Evolutionary conservation across 1,140 invertebrate species (phyloP).

Genomic region (Panulirus ornatus): DNA sequence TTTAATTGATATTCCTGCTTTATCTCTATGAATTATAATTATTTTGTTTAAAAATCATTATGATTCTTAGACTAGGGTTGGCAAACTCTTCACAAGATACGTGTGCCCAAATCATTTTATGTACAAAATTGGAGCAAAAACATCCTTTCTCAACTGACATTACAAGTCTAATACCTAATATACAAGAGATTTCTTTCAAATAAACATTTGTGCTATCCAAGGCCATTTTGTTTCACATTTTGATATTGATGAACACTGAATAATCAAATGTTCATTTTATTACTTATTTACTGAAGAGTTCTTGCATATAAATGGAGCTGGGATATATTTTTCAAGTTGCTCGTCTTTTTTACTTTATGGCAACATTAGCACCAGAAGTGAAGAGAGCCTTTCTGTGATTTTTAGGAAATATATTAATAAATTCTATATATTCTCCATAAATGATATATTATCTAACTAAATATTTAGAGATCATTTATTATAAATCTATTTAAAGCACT

Average conservation of each 20-base stretch:
- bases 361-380: conserved; percentile 72
- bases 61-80: conserved; percentile 54
- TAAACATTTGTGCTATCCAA: conserved; percentile 66
- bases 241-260: conserved; percentile 55
- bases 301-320: neutral
- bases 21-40: conserved; percentile 22
- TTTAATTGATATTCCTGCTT: conserved; percentile 46
- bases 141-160: conserved; percentile 1
- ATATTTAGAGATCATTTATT: conserved; percentile 70
- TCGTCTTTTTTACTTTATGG: conserved; percentile 54
- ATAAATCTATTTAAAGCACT: conserved; percentile 72
- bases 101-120: conserved; percentile 40
- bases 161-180: conserved; percentile 19
- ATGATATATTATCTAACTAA: conserved; percentile 63
- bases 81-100: conserved; percentile 57
- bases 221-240: conserved; percentile 68
- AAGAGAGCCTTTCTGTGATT: conserved; percentile 60
- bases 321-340: conserved; percentile 24
- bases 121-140: conserved; percentile 28
- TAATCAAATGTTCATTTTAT: conserved; percentile 33
- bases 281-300: conserved; percentile 4
- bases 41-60: conserved; percentile 22
- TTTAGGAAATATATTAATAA: conserved; percentile 50
- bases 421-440: conserved; percentile 44
- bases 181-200: conserved; percentile 42